Conservation (phyloP, 2,113 vertebrate species). For the Harpagus bidentatus region DNA sequence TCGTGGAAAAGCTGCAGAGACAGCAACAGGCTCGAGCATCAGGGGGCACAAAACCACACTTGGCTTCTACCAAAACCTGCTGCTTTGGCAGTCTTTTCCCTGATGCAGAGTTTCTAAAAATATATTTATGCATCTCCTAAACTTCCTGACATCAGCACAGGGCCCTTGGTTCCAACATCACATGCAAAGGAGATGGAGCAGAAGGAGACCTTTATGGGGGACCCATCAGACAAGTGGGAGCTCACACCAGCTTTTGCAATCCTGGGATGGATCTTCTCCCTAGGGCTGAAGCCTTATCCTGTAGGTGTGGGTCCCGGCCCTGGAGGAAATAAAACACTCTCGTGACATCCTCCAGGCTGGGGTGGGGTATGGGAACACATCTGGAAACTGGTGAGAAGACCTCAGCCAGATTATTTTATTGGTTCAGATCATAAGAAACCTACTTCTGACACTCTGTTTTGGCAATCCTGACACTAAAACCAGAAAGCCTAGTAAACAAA, state of each 20-base stretch:
- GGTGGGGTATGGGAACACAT: neutral
- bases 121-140: neutral
- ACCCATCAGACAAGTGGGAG: neutral
- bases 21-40: accelerated
- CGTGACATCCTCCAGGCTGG: neutral
- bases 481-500: neutral
- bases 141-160: neutral
- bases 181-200: neutral
- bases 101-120: neutral
- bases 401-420: neutral
- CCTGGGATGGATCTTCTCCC: neutral
- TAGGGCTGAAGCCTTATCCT: neutral
- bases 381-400: neutral
- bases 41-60: neutral
- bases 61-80: neutral
- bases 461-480: neutral
- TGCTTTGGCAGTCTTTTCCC: neutral
- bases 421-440: accelerated
- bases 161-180: neutral
- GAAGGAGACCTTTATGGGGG: neutral
- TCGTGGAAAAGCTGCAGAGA: neutral
- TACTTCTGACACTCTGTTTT: neutral
- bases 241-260: neutral
- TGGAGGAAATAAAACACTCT: neutral
- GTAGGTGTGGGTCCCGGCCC: neutral